Evolutionary conservation across 1,140 invertebrate genomes (phyloP).

Genomic region (Ostrea edulis): DNA sequence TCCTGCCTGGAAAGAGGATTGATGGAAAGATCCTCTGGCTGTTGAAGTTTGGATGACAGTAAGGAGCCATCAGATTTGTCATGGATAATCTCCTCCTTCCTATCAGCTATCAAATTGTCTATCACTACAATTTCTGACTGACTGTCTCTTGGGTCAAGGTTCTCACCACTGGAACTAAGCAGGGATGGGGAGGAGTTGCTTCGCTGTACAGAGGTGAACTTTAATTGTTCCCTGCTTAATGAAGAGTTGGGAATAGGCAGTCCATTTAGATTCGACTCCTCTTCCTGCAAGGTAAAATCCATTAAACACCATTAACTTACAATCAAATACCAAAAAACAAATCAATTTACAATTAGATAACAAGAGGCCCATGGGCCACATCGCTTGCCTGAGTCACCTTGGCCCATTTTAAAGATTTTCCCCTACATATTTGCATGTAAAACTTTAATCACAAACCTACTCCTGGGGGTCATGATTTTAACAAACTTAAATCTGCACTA

Average conservation of each 20-base stretch:
- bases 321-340: no score
- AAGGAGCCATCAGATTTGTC: background rate
- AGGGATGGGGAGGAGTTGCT: constrained; percentile 69
- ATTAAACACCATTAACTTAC: no score
- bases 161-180: constrained; percentile 59
- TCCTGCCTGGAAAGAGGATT: background rate
- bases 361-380: no score
- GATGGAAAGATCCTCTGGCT: background rate
- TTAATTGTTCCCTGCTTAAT: constrained; percentile 46
- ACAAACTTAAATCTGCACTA: no score
- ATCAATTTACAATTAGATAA: no score
- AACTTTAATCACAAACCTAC: no score
- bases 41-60: background rate
- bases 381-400: no score
- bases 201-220: constrained; percentile 44
- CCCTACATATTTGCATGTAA: no score
- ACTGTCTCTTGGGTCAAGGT: constrained; percentile 56
- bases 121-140: constrained; percentile 50
- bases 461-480: no score
- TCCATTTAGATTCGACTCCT: background rate
- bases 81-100: constrained; percentile 2
- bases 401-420: no score
- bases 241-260: background rate
- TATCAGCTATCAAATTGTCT: constrained; percentile 4
- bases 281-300: background rate